Evolutionary conservation across 2,797 vertebrate genomes (phyloP), one percentile per base, ranked within the genome.

Genomic region (Arctocebus calabarensis): DNA sequence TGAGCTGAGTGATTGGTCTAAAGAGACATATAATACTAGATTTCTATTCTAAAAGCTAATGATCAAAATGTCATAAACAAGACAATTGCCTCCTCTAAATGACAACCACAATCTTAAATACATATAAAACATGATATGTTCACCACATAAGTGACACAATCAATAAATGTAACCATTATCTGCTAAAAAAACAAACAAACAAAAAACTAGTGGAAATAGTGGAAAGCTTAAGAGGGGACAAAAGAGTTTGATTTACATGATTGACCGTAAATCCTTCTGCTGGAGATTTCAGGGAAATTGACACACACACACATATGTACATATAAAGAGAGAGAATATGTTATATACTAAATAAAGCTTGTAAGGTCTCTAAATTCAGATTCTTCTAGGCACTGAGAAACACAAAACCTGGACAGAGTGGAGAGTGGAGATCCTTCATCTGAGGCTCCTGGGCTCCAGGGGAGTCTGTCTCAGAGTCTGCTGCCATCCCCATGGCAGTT

Each of bases 141-240:
- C 73, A n/a, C n/a, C 57, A 74, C 88, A 61, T 34, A 78, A 78
- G 16, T 66, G 57, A 22, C 29, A 74, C 2, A 62, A 22, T 82
- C 14, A 81, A 78, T 90, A 82, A 64, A 64, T 70, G 8, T 77
- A 81, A 37, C 34, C 11, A 27, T 22, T 68, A 11, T 4, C 2
- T 40, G 19, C 59, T 94, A 45, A 45, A 45, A 45, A 16, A 52
- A 52, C 40, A 40, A 40, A 40, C 40, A 52, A 48, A 48, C 10
- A 37, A 29, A 79, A 83, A 52, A 27, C n/a, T 77, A 32, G 48
- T 11, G 62, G n/a, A 88, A 94, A 70, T 77, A 32, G 48, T 11
- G 62, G n/a, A 88, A 94, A 70, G 23, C n/a, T 77, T 96, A 75
- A 90, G 45, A 70, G n/a, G 71, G 32, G 45, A 83, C 27, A 73